A percentile compares a stretch with the other conserved stretches of the same genome.
These are phyloP conservation scores for Girardia tigrina DNA, from an alignment of 2,888 invertebrate genomes.

Conservation along the genomic window DNA sequence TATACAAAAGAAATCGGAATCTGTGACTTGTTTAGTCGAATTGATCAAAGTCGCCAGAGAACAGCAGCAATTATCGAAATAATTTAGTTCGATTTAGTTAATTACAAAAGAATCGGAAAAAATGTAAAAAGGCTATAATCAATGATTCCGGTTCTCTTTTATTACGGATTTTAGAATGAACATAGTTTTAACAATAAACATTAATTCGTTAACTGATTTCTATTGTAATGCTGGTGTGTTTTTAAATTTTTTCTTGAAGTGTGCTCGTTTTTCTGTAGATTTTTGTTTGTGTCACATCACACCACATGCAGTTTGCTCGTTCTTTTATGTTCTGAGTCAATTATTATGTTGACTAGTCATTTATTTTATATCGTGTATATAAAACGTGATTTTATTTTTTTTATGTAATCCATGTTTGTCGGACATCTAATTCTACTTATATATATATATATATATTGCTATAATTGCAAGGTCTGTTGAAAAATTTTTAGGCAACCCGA, in stretches of 20 bases:
- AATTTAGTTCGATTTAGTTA: background rate
- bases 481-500: background rate
- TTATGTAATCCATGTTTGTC: too few species aligned
- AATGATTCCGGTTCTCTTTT: constrained; percentile 1
- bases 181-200: background rate
- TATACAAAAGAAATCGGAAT: constrained; percentile 12
- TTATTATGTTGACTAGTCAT: constrained; percentile 7
- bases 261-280: background rate
- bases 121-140: background rate
- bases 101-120: background rate
- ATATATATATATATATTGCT: background rate
- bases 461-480: background rate
- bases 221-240: background rate
- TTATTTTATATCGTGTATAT: background rate
- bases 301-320: background rate
- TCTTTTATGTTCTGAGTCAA: background rate
- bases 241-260: background rate
- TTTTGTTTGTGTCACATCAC: constrained; percentile 2
- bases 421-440: background rate
- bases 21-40: background rate
- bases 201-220: background rate
- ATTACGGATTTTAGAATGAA: constrained; percentile 10
- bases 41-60: constrained; percentile 9
- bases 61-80: constrained; percentile 9
- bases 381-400: constrained; percentile 7